Conservation (phyloP, 2,888 invertebrate genomes). For the Creontiades dilutus region DNA sequence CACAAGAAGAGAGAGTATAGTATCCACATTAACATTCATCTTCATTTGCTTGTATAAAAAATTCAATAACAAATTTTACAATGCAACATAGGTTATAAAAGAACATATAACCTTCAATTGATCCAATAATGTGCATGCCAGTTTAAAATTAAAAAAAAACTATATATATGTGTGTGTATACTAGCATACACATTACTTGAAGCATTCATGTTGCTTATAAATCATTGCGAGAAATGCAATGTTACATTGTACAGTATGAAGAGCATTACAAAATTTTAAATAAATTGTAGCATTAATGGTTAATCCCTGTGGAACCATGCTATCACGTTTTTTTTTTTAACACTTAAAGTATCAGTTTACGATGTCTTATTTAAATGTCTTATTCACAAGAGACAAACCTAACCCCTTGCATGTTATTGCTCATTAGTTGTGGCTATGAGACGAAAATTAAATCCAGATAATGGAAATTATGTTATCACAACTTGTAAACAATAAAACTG, state of each 20-base stretch:
- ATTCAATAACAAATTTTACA: conserved; percentile 51
- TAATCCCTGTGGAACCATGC: conserved; percentile 66
- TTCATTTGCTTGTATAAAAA: conserved; percentile 46
- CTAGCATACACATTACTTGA: conserved; percentile 54
- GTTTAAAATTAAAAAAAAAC: conserved; percentile 44
- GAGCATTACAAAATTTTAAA: conserved; percentile 50
- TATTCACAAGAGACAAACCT: conserved; percentile 60
- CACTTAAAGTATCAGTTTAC: conserved; percentile 69
- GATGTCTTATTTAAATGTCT: conserved; percentile 69
- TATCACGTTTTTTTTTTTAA: conserved; percentile 68
- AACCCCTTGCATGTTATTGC: conserved; percentile 70
- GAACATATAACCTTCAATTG: conserved; percentile 55
- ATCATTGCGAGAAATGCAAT: conserved; percentile 57
- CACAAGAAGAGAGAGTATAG: conserved; percentile 45
- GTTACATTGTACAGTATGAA: conserved; percentile 64
- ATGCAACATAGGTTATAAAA: conserved; percentile 64
- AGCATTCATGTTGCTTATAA: conserved; percentile 43
- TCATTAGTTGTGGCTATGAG: conserved; percentile 66
- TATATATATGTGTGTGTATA: conserved; percentile 16
- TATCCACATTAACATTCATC: conserved; percentile 42
- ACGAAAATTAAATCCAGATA: conserved; percentile 45
- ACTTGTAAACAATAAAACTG: conserved; percentile 38
- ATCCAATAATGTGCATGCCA: conserved; percentile 54
- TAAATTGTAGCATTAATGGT: conserved; percentile 45
- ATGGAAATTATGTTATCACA: conserved; percentile 61